Evolutionary conservation across 2,797 vertebrate species (phyloP), one percentile per base, ranked within the genome.

Genomic region (Sebastes jordani): DNA sequence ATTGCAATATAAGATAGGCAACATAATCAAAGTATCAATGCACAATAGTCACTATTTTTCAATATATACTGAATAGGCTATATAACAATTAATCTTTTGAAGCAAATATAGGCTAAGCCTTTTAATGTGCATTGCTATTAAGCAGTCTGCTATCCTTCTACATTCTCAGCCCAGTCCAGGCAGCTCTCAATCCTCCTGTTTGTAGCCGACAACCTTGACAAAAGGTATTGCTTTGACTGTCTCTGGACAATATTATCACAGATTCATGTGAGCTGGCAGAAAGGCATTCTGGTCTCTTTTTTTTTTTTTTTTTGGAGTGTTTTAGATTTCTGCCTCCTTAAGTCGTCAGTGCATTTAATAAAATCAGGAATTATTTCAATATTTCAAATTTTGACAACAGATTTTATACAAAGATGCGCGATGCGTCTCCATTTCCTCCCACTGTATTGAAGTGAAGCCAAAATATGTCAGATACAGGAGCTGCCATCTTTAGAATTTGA

Each of bases 201-300:
- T 68, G 2, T 13, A 49, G 13, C 18, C 25, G 10, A 29, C 10
- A 78, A 67, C 81, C 65, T 84, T 84, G 42, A 64, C 9, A 36
- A 68, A 59, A 46, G 2, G 1, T 2, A 16, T 18, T 63, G 56
- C 32, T 80, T 73, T 76, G 64, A 71, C 64, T 75, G 4, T 65
- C 52, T 29, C 25, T 55, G 27, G 25, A 58, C 20, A 30, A 42
- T 61, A 7, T 55, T 72, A 68, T 68, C 32, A n/a, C 11, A 60
- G 16, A 23, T 22, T 55, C 6, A 34, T 54, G 67, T n/a, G 8
- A 42, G 18, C 32, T 36, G 59, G 4, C 5, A 68, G 42, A 69
- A 4, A 34, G 10, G 18, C 66, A 64, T 59, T 16, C 9, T 29
- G 6, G 2, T 61, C 10, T 52, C 5, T 20, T 32, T 11, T 18